Percentiles rank a stretch among this genome's conserved stretches.
Conservation (phyloP, 92 coral and sea anemone species). For the Heliopora coerulea region DNA sequence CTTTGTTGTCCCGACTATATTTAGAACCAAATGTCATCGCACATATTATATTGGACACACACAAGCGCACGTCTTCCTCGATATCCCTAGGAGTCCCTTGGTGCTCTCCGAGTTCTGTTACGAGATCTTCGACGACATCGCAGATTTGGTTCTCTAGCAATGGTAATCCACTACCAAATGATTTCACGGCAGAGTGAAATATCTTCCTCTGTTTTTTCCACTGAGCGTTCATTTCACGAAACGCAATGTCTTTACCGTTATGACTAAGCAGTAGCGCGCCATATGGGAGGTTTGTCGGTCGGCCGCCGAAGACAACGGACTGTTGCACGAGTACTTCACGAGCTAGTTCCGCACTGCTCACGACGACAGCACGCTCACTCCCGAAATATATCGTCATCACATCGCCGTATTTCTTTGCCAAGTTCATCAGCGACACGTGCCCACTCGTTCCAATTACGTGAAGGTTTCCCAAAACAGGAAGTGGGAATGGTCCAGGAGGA, state of each 20-base stretch:
- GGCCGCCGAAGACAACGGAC: slow-evolving; percentile 70
- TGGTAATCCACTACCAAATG: slow-evolving; percentile 48
- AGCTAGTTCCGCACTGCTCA: slow-evolving; percentile 64
- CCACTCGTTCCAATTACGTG: slow-evolving; percentile 55
- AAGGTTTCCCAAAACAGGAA: slow-evolving; percentile 69
- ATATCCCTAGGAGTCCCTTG: slow-evolving; percentile 47
- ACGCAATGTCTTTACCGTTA: slow-evolving; percentile 61
- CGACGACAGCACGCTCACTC: slow-evolving; percentile 56
- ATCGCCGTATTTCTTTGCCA: slow-evolving; percentile 67
- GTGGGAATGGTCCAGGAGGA: slow-evolving; percentile 70
- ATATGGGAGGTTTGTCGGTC: slow-evolving; percentile 55
- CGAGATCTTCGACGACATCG: slow-evolving; percentile 60
- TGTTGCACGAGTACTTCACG: slow-evolving; percentile 67
- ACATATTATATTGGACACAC: slow-evolving; percentile 66
- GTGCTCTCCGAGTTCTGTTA: slow-evolving; percentile 39
- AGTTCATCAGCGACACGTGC: slow-evolving; percentile 56
- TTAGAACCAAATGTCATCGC: slow-evolving; percentile 60
- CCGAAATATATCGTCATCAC: slow-evolving; percentile 65
- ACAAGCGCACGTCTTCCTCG: slow-evolving; percentile 46
- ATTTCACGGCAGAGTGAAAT: slow-evolving; percentile 62
- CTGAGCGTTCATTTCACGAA: slow-evolving; percentile 53
- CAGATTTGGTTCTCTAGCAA: slow-evolving; percentile 54
- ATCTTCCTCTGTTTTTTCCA: slow-evolving; percentile 69
- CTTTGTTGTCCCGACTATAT: slow-evolving; percentile 54
- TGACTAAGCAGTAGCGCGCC: slow-evolving; percentile 60